Evolutionary conservation across 2,113 vertebrate genomes (phyloP), one percentile per base, ranked within the genome.

Genomic region (Hyperopisus bebe): DNA sequence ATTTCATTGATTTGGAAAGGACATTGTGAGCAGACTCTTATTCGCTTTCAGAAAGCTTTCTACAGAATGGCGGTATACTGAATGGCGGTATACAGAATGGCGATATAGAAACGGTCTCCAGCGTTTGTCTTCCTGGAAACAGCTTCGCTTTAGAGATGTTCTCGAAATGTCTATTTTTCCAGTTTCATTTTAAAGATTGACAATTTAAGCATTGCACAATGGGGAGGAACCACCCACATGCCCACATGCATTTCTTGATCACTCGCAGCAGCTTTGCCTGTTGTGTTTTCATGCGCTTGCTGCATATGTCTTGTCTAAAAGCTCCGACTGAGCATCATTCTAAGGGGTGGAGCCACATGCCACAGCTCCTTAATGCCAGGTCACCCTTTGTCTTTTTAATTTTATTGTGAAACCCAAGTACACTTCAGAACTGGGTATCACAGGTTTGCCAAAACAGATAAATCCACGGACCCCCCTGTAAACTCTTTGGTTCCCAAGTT

Each of bases 1-100:
- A 74, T 90, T 87, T 87, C 53, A 77, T 86, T 88, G 77, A 77
- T 83, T 86, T 89, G 86, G 88, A 90, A 70, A 88, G 31, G 70
- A 88, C 19, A 13, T 47, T 5, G 44, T 17, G 42, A 88, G 48
- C 27, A 66, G n/a, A 13, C 3, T 42, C 51, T 53, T 39, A 87
- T 21, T 85, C 21, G 8, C 19, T 87, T 77, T 58, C 85, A 42
- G 47, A 87, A 74, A 44, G 24, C 46, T 24, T 53, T 27, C 44
- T n/a, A 42, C 10, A 77, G 44, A 86, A 90, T 39, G 13, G 62
- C n/a, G 15, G 50, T 62, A 66, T n/a, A 42, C 10, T 42, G 44
- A 86, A 90, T 39, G 13, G 62, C n/a, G 15, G 50, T 62, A 66
- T n/a, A n/a, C n/a, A n/a, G n/a, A n/a, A n/a, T n/a, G n/a, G n/a